Evolutionary conservation across 2,797 vertebrate species (phyloP).

Genomic region (Eupleurogrammus muticus): DNA sequence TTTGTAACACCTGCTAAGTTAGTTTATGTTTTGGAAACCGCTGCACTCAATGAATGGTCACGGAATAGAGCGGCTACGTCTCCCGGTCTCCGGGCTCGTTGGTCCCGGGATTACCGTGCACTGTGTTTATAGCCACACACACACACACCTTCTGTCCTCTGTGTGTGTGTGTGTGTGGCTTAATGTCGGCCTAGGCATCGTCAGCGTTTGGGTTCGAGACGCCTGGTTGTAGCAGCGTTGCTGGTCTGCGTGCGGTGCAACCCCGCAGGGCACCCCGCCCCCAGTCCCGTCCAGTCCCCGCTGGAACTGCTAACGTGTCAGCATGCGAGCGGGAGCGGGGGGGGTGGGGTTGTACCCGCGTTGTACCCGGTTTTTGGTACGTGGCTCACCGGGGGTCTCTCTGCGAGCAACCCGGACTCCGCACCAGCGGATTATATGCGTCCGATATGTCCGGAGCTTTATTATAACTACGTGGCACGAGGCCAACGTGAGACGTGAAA

Average conservation of each 20-base stretch:
- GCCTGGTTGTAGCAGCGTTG: background rate
- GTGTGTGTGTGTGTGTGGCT: background rate
- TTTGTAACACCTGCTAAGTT: too few relatives aligned
- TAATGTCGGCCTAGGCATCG: background rate
- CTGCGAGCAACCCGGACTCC: background rate
- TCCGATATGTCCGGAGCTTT: background rate
- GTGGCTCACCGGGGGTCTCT: conserved; percentile 61
- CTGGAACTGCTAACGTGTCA: conserved; percentile 80
- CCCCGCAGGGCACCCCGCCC: conserved; percentile 41
- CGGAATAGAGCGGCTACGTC: too few relatives aligned
- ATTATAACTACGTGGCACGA: background rate
- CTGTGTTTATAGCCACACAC: background rate
- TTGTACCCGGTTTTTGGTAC: conserved; percentile 33
- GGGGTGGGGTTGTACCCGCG: conserved; percentile 61
- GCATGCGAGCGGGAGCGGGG: conserved; percentile 59
- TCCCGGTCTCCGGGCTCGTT: background rate
- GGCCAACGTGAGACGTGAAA: background rate
- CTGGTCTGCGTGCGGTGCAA: background rate
- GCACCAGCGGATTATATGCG: background rate
- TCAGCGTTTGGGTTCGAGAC: background rate
- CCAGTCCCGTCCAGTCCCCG: conserved; percentile 17
- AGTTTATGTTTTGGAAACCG: too few relatives aligned
- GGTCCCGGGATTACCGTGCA: conserved; percentile 31
- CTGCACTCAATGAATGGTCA: too few relatives aligned
- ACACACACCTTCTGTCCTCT: background rate